These are phyloP conservation scores for Rhimphoctona megacephalus DNA, from an alignment of 2,888 invertebrate genomes.

Conservation along the genomic window DNA sequence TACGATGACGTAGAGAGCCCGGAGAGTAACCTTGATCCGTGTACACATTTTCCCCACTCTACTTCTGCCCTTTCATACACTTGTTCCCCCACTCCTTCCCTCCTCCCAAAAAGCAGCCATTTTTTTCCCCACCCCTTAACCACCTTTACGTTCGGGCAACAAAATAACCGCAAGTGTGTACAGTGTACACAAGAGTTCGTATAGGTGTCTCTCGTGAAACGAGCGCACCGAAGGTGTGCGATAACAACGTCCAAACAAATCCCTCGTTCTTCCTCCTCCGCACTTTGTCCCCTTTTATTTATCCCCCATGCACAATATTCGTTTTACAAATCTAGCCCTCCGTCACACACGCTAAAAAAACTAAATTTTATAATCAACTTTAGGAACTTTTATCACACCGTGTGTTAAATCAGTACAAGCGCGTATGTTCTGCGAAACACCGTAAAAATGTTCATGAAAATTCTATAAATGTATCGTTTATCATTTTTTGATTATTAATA, in stretches of 20 bases:
- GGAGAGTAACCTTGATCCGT: constrained; percentile 82
- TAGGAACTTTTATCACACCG: no score
- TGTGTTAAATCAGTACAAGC: no score
- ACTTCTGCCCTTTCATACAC: constrained; percentile 42
- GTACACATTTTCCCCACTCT: constrained; percentile 62
- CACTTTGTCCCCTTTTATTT: not conserved
- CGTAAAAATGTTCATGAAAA: no score
- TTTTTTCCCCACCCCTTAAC: not conserved
- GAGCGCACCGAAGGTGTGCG: constrained; percentile 25
- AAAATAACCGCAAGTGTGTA: constrained; percentile 10
- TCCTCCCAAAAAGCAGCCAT: not conserved
- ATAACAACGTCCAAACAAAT: constrained; percentile 29
- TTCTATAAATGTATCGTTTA: no score
- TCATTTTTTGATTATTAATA: no score
- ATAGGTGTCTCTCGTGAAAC: constrained; percentile 29
- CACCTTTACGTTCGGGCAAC: constrained; percentile 25
- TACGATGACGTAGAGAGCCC: constrained; percentile 75
- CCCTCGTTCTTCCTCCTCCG: constrained; percentile 34
- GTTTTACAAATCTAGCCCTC: not conserved
- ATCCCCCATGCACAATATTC: not conserved
- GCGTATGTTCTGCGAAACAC: no score
- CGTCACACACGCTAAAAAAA: no score
- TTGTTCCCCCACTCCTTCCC: not conserved
- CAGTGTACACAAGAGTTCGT: not conserved
- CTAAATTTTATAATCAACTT: no score